Conservation (phyloP, 1,140 invertebrate genomes). For the Scaptomyza montana region DNA sequence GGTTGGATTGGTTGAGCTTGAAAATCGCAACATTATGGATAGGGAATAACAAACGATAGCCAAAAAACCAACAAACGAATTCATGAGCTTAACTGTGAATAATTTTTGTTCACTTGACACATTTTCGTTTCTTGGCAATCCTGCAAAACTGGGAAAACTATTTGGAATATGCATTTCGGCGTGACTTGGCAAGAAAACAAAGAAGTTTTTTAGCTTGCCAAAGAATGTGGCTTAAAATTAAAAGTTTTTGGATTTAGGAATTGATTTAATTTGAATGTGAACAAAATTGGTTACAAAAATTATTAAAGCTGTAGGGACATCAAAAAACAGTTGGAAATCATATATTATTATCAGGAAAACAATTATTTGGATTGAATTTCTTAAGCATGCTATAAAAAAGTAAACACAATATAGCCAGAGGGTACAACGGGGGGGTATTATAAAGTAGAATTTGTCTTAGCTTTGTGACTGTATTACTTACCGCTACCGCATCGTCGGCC, state of each 20-base stretch:
- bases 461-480: slow-evolving; percentile 60
- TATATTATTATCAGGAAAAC: background rate
- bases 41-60: slow-evolving; percentile 18
- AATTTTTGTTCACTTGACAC: slow-evolving; percentile 54
- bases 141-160: slow-evolving; percentile 10
- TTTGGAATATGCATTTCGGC: slow-evolving; percentile 15
- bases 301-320: background rate
- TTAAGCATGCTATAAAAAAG: background rate
- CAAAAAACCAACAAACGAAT: slow-evolving; percentile 26
- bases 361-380: background rate
- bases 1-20: slow-evolving; percentile 1
- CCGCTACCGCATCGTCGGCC: slow-evolving; percentile 73
- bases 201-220: background rate
- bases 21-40: slow-evolving; percentile 19
- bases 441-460: slow-evolving; percentile 1
- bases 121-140: slow-evolving; percentile 53
- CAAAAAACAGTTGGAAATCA: no score
- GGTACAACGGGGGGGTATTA: background rate
- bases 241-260: background rate
- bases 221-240: background rate
- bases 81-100: slow-evolving; percentile 34
- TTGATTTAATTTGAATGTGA: no score
- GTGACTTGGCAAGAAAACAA: slow-evolving; percentile 22
- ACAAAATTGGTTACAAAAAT: no score
- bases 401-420: background rate